Evolutionary conservation across 2,888 invertebrate species (phyloP), one percentile per base, ranked within the genome.

Genomic region (Oxytorus armatus): DNA sequence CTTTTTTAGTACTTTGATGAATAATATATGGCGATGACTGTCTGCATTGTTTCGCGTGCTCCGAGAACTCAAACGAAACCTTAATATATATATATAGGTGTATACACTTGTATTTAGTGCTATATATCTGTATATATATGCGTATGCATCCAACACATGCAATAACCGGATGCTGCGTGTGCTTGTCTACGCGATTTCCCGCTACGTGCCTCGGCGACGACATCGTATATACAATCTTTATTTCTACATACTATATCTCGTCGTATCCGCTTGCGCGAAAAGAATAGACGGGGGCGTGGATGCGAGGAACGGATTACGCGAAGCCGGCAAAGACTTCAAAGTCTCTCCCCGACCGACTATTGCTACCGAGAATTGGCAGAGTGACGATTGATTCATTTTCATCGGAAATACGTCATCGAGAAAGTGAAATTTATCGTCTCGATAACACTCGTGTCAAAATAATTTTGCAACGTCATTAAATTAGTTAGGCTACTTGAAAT

Each of bases 151-250:
- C 18, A 36, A 77, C 77, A 49, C 49, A 69, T 23, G 63, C 81
- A 84, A 75, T 84, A 36, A 90, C 90, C 90, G 90, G 89, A 89
- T 90, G 90, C 89, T 90, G 89, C 83, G 86, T 85, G 84, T 85
- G 84, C 86, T 79, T 86, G 89, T 89, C 90, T 89, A 89, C 87
- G 90, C 90, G 89, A 89, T 90, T 90, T 90, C 90, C 90, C 90
- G 90, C 89, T 90, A 90, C 90, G 90, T 90, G 90, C 79, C 81
- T 51, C 68, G 63, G 44, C 77, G 33, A 69, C 80, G 55, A 51
- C 78, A 44, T 47, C 33, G 39, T 23, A 21, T n/a, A n/a, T 39
- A 42, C 42, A 14, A 61, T 77, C 63, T 77, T 80, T 65, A 68
- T 76, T 80, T 63, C 68, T 21, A 33, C 25, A 57, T 53, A 42